phyloP scores from a whole-genome alignment of 2,888 invertebrate species.

The Eupsilia transversa region DNA sequence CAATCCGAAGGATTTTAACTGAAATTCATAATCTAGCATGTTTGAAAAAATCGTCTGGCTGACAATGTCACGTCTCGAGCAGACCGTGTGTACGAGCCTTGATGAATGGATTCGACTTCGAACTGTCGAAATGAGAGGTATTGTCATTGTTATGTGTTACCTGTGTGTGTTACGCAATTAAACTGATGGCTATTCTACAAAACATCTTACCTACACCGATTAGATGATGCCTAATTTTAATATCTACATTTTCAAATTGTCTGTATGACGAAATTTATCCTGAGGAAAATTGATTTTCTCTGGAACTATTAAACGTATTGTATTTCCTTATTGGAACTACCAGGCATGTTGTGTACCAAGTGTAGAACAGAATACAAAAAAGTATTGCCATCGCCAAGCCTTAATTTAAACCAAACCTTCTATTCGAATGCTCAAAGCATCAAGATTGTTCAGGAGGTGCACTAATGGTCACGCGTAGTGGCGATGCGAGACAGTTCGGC shows the following conservation, averaged over 20 bases:
- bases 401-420: constrained; percentile 29
- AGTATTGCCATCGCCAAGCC: constrained; percentile 10
- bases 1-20: not conserved
- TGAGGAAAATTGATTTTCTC: not conserved
- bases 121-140: not conserved
- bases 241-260: not conserved
- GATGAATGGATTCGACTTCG: not conserved
- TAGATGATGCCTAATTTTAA: not conserved
- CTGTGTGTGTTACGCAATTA: not conserved
- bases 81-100: too few relatives aligned
- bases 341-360: constrained; percentile 1
- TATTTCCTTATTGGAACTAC: not conserved
- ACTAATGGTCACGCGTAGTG: constrained; percentile 79
- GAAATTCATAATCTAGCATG: not conserved
- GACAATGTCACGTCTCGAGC: too few relatives aligned
- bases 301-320: not conserved
- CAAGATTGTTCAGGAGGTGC: constrained; percentile 71
- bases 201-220: not conserved
- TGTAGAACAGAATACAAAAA: constrained; percentile 25
- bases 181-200: not conserved
- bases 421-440: constrained; percentile 73
- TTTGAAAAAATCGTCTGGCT: not conserved
- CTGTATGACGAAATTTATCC: too few relatives aligned
- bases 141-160: not conserved
- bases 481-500: constrained; percentile 87